Evolutionary conservation across 2,113 vertebrate species (phyloP).

Genomic region (Polyodon spathula): DNA sequence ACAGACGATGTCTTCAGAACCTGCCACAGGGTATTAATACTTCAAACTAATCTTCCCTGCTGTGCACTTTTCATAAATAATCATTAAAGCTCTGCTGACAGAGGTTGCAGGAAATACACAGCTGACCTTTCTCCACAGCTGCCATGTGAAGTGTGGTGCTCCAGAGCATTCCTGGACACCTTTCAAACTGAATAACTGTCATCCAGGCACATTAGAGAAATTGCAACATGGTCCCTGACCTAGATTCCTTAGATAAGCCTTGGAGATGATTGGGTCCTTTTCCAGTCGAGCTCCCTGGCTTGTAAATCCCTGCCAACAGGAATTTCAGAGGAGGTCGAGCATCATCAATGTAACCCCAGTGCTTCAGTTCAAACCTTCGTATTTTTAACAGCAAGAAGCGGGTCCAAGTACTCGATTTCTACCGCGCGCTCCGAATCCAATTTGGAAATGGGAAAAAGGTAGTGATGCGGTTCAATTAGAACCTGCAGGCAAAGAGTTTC

Average conservation of each 20-base stretch:
- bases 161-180: constrained; percentile 37
- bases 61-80: constrained; percentile 32
- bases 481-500: no score
- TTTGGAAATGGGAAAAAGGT: no score
- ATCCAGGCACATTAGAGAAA: constrained; percentile 36
- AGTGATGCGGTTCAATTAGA: no score
- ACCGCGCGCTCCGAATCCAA: no score
- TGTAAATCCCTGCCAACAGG: constrained; percentile 18
- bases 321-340: constrained; percentile 4
- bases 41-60: constrained; percentile 14
- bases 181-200: constrained; percentile 50
- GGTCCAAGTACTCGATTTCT: no score
- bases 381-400: no score
- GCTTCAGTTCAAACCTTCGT: no score
- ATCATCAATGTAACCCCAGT: no score
- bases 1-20: not conserved
- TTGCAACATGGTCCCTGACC: constrained; percentile 45
- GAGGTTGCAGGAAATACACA: constrained; percentile 45
- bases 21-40: constrained; percentile 6
- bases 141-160: constrained; percentile 31
- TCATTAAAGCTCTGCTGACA: constrained; percentile 35
- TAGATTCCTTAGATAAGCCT: constrained; percentile 26
- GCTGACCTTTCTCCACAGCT: constrained; percentile 46
- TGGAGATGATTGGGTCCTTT: constrained; percentile 26
- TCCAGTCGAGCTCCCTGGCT: constrained; percentile 15